A percentile compares a stretch with the other conserved stretches of the same genome.
Conservation (phyloP, 2,888 invertebrate species). For the Pteria penguin region DNA sequence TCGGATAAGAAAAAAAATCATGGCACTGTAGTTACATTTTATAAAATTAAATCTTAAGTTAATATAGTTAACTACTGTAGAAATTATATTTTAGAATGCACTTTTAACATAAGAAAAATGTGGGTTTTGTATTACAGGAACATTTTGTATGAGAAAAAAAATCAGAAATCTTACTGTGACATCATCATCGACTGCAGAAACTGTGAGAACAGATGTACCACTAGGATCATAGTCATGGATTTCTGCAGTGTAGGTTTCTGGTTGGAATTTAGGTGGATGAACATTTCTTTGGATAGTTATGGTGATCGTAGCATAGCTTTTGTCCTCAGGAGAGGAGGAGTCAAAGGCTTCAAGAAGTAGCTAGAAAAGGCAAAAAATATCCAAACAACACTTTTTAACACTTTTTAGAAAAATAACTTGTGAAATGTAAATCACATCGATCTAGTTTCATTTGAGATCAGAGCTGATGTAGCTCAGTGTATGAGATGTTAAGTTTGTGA, state of each 20-base stretch:
- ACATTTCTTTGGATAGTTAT: conserved; percentile 71
- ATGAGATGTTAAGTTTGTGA: no score
- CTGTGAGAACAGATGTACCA: conserved; percentile 64
- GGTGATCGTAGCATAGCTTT: conserved; percentile 59
- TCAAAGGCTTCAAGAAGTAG: conserved; percentile 70
- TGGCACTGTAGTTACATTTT: not conserved
- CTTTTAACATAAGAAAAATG: not conserved
- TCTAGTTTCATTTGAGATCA: no score
- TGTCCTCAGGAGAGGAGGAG: conserved; percentile 58
- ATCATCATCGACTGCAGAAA: conserved; percentile 71
- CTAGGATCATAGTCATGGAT: conserved; percentile 71
- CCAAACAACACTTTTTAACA: no score
- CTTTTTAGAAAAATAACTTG: no score
- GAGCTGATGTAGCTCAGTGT: no score
- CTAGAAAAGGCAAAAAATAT: conserved; percentile 49
- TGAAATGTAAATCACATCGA: no score
- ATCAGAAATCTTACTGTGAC: conserved; percentile 68
- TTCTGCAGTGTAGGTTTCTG: conserved; percentile 49
- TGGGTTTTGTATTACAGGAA: not conserved
- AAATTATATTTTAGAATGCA: no score
- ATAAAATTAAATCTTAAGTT: not conserved
- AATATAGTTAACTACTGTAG: not conserved
- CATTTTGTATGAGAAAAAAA: no score
- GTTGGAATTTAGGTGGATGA: conserved; percentile 62
- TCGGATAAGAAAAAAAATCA: no score